Evolutionary conservation across 2,113 vertebrate species (phyloP), one percentile per base, ranked within the genome.

Genomic region (Thinocorus orbignyianus): DNA sequence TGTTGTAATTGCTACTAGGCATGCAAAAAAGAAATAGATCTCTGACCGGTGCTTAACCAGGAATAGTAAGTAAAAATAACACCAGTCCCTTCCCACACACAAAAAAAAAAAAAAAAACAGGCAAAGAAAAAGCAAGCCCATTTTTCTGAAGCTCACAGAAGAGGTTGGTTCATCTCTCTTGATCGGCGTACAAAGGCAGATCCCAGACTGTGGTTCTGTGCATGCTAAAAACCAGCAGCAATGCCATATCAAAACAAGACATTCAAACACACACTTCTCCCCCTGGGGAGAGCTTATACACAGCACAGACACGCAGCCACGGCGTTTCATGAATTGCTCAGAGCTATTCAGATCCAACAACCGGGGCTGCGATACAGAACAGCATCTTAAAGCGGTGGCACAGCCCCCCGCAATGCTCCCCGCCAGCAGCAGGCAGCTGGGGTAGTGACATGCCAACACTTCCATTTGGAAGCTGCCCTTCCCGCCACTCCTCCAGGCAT

Each of bases 1-100:
- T 70, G 91, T 91, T 95, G 93, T 94, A 94, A 96, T 96, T 95
- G 95, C 80, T 80, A 92, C 39, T 37, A 90, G 54, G 54, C 69
- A 65, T 6, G 18, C 33, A 33, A 84, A 93, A 83, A 60, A 41
- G 20, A 69, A 71, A 7, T 28, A 81, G 73, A 61, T 92, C 91
- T 93, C 93, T 95, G 93, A 88, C 82, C 46, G 18, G 61, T 60
- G 65, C 58, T 93, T 90, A 97, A 89, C 61, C n/a, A 46, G 48
- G 31, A 44, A 68, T 7, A 81, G 95, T 92, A 93, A 94, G 95
- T 80, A 92, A 95, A 93, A 97, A 92, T n/a, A 95, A 86, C 77
- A 91, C 44, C 70, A 79, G 49, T 74, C 39, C 24, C 48, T 86
- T 88, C 72, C 80, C 23, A 28, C 20, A 44, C 60, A 23, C 16